These are phyloP conservation scores for Sinohyriopsis cumingii DNA, from an alignment of 2,888 invertebrate species.

Conservation along the genomic window DNA sequence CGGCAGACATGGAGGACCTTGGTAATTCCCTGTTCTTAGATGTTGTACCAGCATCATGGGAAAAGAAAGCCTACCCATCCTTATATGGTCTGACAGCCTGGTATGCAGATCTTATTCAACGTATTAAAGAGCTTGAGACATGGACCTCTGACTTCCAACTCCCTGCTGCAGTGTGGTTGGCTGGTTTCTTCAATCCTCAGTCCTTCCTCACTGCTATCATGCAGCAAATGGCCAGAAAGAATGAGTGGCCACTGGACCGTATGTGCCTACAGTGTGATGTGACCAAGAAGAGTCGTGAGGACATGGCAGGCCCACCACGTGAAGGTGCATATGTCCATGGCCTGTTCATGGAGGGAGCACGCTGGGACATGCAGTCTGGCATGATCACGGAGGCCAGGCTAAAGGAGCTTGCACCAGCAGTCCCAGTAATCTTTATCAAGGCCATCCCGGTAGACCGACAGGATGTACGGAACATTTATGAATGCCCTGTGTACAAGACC, in stretches of 20 bases:
- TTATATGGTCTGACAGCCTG: slow-evolving; percentile 89
- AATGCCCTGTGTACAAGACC: slow-evolving; percentile 97
- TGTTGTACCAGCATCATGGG: slow-evolving; percentile 89
- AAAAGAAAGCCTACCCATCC: slow-evolving; percentile 91
- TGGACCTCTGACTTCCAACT: slow-evolving; percentile 94
- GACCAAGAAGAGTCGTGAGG: slow-evolving; percentile 96
- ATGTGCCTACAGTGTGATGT: slow-evolving; percentile 98
- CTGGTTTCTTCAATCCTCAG: slow-evolving; percentile 98
- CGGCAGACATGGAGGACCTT: slow-evolving; percentile 95
- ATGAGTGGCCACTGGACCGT: slow-evolving; percentile 94
- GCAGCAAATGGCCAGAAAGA: slow-evolving; percentile 93
- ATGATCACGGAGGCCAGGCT: slow-evolving; percentile 92
- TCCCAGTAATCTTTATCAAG: slow-evolving; percentile 96
- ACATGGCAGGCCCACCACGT: slow-evolving; percentile 84
- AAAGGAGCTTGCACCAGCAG: slow-evolving; percentile 91
- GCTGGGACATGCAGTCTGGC: slow-evolving; percentile 93
- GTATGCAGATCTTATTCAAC: slow-evolving; percentile 91
- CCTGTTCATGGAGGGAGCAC: slow-evolving; percentile 92
- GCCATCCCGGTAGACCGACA: slow-evolving; percentile 87
- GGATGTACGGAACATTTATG: slow-evolving; percentile 93
- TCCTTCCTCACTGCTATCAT: slow-evolving; percentile 96
- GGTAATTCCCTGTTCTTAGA: slow-evolving; percentile 94
- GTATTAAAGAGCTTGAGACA: slow-evolving; percentile 85
- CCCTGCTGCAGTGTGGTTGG: slow-evolving; percentile 93
- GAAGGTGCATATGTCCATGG: slow-evolving; percentile 97